Evolutionary conservation across 2,888 invertebrate species (phyloP), one percentile per base, ranked within the genome.

Genomic region (Dexiosoma caninum): DNA sequence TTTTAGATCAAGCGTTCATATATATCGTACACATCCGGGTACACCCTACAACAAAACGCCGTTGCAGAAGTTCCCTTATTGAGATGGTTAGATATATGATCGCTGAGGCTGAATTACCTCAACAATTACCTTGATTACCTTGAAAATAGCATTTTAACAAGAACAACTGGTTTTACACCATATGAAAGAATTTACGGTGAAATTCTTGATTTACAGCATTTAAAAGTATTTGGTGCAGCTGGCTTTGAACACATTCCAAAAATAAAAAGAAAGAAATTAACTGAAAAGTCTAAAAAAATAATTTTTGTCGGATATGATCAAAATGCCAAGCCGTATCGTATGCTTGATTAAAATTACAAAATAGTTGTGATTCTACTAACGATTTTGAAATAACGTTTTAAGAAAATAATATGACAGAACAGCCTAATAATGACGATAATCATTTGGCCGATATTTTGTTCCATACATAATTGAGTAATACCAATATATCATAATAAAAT

Each of bases 61-160:
- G 62, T 62, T 7, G 60, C 72, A 1, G 62, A 72, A 44, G 62
- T 6, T 53, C 27, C 0, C 30, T 62, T 3, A n/a, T 60, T 21
- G 42, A 71, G 53, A 60, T 71, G 60, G 71, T 40, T 4, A 30
- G 49, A 12, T 51, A 49, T 12, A 37, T 64, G 49, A 35, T 53
- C 4, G 40, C 40, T 4, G 42, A 67, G 23, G 9, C 55, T 0
- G 57, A 57, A 10, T 23, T 69, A 12, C 46, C 55, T 1, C n/a
- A 14, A 0, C 8, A 32, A 6, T 7, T 62, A 14, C 49, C 42
- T 51, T 51, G 42, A 71, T 3, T 72, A 62, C 2, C 5, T 62
- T 0, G 42, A 72, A 9, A 72, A 72, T 9, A 51, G 42, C 16
- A 49, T 59, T 32, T 2, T 40, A 4, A 53, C 51, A 3, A 5